A percentile compares a stretch with the other conserved stretches of the same genome.
Conservation (phyloP, 2,113 vertebrate genomes). For the Pan paniscus region DNA sequence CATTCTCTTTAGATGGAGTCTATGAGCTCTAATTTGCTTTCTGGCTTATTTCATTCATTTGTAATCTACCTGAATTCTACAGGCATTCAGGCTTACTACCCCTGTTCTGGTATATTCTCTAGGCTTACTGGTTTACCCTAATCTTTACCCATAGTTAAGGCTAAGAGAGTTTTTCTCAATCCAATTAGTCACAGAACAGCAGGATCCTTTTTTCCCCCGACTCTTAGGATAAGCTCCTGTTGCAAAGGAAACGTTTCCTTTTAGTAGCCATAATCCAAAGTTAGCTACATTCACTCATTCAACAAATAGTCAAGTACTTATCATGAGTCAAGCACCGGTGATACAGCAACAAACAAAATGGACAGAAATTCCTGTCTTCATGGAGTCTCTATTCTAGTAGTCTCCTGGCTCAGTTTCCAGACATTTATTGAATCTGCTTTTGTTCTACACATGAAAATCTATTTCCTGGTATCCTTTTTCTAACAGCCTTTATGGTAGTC, state of each 20-base stretch:
- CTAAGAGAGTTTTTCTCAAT: not conserved
- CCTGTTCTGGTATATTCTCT: not conserved
- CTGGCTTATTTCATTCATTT: not conserved
- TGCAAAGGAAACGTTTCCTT: not conserved
- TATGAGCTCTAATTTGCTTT: not conserved
- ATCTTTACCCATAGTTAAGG: not conserved
- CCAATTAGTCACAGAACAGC: not conserved
- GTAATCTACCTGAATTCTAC: not conserved
- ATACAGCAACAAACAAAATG: not conserved
- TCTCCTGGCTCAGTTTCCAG: not conserved
- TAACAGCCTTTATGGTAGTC: not conserved
- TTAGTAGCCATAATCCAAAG: not conserved
- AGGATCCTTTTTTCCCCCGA: not conserved
- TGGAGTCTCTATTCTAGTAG: not conserved
- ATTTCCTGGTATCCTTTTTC: not conserved
- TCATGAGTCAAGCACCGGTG: not conserved
- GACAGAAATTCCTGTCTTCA: not conserved
- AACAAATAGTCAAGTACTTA: not conserved
- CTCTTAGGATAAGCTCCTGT: constrained; percentile 9
- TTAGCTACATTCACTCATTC: not conserved
- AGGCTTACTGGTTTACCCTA: not conserved
- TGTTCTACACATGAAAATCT: not conserved
- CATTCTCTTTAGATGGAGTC: not conserved
- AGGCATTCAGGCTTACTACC: not conserved
- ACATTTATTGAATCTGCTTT: not conserved